These are phyloP conservation scores for Sweltsa coloradensis DNA, from an alignment of 1,140 invertebrate species.

Conservation along the genomic window DNA sequence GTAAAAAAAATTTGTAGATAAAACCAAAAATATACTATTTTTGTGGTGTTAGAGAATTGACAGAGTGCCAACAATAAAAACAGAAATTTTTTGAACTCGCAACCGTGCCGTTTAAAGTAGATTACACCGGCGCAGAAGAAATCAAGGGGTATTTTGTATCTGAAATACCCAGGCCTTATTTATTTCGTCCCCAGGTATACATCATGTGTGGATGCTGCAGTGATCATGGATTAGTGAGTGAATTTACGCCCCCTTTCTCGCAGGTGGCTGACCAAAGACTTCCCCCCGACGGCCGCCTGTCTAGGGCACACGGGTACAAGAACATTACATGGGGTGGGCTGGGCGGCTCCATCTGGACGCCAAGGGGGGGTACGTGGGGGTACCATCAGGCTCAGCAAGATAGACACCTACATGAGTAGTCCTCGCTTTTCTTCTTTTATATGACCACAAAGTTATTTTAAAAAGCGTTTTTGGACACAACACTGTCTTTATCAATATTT, in stretches of 20 bases:
- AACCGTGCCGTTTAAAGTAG: background rate
- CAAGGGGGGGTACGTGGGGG: constrained; percentile 92
- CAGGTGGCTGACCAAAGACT: constrained; percentile 83
- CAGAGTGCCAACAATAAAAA: too few species aligned
- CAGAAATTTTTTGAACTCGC: background rate
- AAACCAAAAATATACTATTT: too few species aligned
- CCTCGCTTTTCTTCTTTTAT: background rate
- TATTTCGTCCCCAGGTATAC: background rate
- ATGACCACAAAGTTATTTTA: background rate
- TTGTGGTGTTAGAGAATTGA: too few species aligned
- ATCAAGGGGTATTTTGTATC: background rate
- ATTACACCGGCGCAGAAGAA: background rate
- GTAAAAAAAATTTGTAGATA: too few species aligned
- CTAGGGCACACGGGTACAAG: constrained; percentile 90
- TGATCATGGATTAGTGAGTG: constrained; percentile 22
- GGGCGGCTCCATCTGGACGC: constrained; percentile 86
- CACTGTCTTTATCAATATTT: background rate
- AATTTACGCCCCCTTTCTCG: constrained; percentile 21
- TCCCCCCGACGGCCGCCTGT: constrained; percentile 81
- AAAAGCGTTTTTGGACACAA: background rate
- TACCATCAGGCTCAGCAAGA: constrained; percentile 78
- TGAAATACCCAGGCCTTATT: background rate
- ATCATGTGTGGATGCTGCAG: background rate
- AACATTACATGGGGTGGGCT: constrained; percentile 83
- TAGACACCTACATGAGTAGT: constrained; percentile 65